Percentiles rank a stretch among this genome's conserved stretches.
These are phyloP conservation scores for Tetramorium alpestre DNA, from an alignment of 1,140 invertebrate species.

Conservation along the genomic window DNA sequence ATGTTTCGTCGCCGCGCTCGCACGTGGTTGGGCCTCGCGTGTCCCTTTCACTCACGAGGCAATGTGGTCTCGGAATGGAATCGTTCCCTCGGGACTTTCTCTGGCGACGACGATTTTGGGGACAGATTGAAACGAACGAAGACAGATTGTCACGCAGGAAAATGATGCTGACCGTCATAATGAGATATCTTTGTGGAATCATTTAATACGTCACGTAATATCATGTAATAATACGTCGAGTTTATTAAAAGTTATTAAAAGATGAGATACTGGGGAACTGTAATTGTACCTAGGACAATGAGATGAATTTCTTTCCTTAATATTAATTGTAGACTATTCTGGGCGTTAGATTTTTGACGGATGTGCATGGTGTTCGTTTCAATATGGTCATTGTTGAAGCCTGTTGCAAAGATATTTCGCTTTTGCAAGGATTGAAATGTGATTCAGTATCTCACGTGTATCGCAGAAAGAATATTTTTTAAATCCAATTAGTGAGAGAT, in stretches of 20 bases:
- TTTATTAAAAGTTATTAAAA: constrained; percentile 10
- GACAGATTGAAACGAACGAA: neutral
- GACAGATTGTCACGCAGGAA: no score
- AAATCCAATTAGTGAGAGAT: neutral
- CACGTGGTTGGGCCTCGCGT: neutral
- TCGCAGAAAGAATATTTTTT: neutral
- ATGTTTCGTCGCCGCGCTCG: neutral
- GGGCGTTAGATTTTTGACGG: neutral
- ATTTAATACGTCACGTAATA: neutral
- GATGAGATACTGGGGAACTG: constrained; percentile 2
- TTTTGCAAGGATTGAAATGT: neutral
- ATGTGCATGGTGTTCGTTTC: neutral
- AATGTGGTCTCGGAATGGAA: neutral
- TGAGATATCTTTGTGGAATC: neutral
- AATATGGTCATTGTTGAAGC: constrained; percentile 65
- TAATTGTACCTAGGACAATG: neutral
- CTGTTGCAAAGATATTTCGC: neutral
- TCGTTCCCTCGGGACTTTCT: neutral
- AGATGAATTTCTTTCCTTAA: constrained; percentile 1
- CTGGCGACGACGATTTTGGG: neutral
- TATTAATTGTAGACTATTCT: constrained; percentile 24
- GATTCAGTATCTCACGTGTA: neutral
- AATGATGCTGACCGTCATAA: neutral
- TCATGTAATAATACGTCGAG: neutral
- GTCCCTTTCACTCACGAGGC: neutral